Percentiles rank a stretch among this genome's conserved stretches.
Conservation (phyloP, 2,888 invertebrate genomes). For the Drosophila emarginata region DNA sequence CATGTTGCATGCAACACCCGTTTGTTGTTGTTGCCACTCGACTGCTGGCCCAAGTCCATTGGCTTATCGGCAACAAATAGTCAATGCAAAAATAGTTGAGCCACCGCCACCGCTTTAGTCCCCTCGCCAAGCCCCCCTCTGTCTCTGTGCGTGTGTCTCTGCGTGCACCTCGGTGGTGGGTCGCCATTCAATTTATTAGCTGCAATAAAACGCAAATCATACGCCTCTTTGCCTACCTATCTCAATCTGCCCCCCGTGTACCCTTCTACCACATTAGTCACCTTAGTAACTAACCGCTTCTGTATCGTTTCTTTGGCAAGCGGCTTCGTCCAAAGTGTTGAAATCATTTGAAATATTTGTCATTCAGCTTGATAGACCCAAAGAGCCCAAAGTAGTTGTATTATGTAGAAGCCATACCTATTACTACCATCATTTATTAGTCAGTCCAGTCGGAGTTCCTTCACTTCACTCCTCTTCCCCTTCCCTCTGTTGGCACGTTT, state of each 20-base stretch:
- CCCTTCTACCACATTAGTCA: neutral
- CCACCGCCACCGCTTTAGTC: neutral
- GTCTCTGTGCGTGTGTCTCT: neutral
- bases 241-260: neutral
- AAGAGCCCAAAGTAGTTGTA: conserved; percentile 1
- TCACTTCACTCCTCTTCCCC: neutral
- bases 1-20: conserved; percentile 52
- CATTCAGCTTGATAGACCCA: conserved; percentile 65
- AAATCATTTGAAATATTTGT: conserved; percentile 79
- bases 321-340: conserved; percentile 71
- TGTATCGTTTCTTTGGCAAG: neutral
- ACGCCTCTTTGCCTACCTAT: conserved; percentile 11
- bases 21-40: neutral
- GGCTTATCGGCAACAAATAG: conserved; percentile 70
- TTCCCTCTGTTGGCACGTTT: neutral
- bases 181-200: conserved; percentile 77
- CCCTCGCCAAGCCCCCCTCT: no score
- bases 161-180: conserved; percentile 58
- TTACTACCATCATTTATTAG: neutral
- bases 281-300: neutral
- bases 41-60: neutral
- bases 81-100: conserved; percentile 49
- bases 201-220: conserved; percentile 78
- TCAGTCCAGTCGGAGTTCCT: no score
- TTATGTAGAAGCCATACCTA: conserved; percentile 13